These are phyloP conservation scores for Spea multiplicata DNA, from an alignment of 2,113 vertebrate genomes.

Conservation along the genomic window DNA sequence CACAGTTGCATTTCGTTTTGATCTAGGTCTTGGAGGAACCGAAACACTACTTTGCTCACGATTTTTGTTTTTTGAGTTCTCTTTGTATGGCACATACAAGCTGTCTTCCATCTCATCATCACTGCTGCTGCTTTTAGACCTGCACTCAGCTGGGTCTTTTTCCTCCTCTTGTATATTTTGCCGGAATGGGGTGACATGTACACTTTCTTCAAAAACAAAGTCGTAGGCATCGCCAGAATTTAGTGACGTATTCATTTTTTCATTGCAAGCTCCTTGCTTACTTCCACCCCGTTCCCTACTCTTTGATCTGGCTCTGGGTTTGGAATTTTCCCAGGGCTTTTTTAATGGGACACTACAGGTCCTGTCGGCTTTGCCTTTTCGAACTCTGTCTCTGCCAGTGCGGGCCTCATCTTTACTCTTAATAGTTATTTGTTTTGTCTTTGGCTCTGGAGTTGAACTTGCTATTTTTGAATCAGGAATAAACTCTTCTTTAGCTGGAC, in stretches of 20 bases:
- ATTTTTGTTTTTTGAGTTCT: conserved; percentile 50
- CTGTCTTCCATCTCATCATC: conserved; percentile 66
- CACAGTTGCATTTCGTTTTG: conserved; percentile 59
- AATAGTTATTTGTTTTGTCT: conserved; percentile 42
- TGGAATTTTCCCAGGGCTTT: conserved; percentile 57
- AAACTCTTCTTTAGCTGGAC: conserved; percentile 29
- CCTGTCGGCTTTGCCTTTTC: conserved; percentile 54
- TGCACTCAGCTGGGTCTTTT: conserved; percentile 16
- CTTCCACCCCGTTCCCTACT: conserved; percentile 47
- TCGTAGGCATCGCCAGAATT: conserved; percentile 71
- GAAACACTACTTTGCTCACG: conserved; percentile 6
- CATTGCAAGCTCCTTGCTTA: conserved; percentile 44
- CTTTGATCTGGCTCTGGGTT: conserved; percentile 54
- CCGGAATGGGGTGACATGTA: conserved; percentile 78
- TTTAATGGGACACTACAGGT: conserved; percentile 48
- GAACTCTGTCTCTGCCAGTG: conserved; percentile 57
- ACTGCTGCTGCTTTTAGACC: conserved; percentile 30
- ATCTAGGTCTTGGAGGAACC: conserved; percentile 56
- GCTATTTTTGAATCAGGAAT: conserved; percentile 39
- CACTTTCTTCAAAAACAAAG: conserved; percentile 69
- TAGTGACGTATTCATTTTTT: conserved; percentile 51
- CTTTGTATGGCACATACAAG: conserved; percentile 66
- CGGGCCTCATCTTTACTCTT: conserved; percentile 53
- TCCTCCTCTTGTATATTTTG: conserved; percentile 51
- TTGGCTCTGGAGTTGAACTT: conserved; percentile 58